Evolutionary conservation across 1,140 invertebrate genomes (phyloP), one percentile per base, ranked within the genome.

Genomic region (Ephestia elutella): DNA sequence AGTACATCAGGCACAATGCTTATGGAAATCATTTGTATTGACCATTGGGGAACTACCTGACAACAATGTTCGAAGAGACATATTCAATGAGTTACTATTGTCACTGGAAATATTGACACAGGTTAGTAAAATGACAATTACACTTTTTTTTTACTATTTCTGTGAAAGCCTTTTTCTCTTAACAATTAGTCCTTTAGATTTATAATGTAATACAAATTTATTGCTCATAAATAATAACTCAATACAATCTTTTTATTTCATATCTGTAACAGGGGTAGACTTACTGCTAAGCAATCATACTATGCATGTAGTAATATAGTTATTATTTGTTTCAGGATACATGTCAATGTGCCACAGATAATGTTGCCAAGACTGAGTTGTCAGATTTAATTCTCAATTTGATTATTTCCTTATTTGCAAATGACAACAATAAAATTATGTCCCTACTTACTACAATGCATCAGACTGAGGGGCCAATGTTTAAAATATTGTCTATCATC

Each of bases 21-120:
- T 78, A 44, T 89, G 85, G 86, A 78, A 68, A 25, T 83, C 82
- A 44, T 82, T 82, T 64, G 15, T 87, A 11, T 44, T 62, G 8
- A 74, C 62, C 11, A 66, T 82, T 57, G 70, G 70, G 21, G 70
- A 79, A 49, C 51, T 87, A 25, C 66, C 78, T 21, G 72, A 77
- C 54, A 72, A 75, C 57, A 72, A 63, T 53, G 58, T 79, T 13
- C 73, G 72, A 56, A 70, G 60, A 56, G 77, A 82, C 59, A 32
- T 82, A 7, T 72, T 78, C 48, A 70, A 60, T 60, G 75, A 77
- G 53, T 55, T 78, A 17, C 25, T 83, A 38, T 53, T 38, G 0
- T 20, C 71, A 8, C 48, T 80, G 32, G 57, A 68, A 19, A 63
- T 66, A 32, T 59, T 75, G 10, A 49, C 68, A 51, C 57, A 70